Conservation (phyloP, 2,797 vertebrate species). For the Acanthurus leucopareius region DNA sequence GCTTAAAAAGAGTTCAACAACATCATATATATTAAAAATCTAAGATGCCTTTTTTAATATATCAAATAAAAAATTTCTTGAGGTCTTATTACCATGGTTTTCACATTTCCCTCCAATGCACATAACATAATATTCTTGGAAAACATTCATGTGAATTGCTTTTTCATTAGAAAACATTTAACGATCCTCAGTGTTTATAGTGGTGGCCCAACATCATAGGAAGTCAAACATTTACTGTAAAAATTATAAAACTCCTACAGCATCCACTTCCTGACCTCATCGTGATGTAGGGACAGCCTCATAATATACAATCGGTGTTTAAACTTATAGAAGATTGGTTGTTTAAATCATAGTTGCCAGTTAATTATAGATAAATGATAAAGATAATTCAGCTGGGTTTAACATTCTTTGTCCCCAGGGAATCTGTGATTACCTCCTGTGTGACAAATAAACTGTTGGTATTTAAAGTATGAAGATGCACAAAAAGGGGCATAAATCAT, state of each 20-base stretch:
- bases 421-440: slow-evolving; percentile 45
- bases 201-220: neutral
- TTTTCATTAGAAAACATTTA: neutral
- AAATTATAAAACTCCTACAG: neutral
- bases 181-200: neutral
- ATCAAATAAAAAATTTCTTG: neutral
- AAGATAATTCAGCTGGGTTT: slow-evolving; percentile 35
- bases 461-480: slow-evolving; percentile 38
- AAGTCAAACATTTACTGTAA: neutral
- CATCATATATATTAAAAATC: neutral
- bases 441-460: slow-evolving; percentile 42
- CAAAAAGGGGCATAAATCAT: slow-evolving; percentile 15
- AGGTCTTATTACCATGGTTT: neutral
- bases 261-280: neutral
- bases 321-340: neutral
- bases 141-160: neutral
- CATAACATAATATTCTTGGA: neutral
- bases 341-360: slow-evolving; percentile 8
- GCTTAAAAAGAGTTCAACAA: neutral
- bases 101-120: neutral
- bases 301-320: neutral
- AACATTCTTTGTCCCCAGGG: slow-evolving; percentile 35
- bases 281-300: neutral
- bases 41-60: neutral
- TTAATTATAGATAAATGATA: slow-evolving; percentile 49